These are phyloP conservation scores for Dysidea cf. avara DNA, from an alignment of 37 sponge, comb jelly and placozoan species.

Conservation along the genomic window DNA sequence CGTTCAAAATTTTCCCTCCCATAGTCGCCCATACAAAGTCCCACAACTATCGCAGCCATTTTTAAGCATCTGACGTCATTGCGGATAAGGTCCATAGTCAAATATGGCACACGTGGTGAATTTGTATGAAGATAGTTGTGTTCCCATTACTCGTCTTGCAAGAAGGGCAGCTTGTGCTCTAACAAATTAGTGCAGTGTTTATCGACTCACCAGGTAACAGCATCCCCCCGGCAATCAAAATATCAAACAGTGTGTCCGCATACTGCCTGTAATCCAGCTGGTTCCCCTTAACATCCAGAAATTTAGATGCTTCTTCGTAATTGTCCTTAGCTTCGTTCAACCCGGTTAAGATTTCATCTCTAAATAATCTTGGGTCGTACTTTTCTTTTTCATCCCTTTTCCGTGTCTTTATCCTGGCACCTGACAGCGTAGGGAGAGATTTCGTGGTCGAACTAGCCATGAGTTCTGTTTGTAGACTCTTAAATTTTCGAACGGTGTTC, in stretches of 20 bases:
- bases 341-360: conserved; percentile 79
- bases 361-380: conserved; percentile 79
- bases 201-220: conserved; percentile 79
- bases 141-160: no score
- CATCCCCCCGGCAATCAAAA: conserved; percentile 91
- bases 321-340: conserved; percentile 69
- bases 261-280: conserved; percentile 82
- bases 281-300: conserved; percentile 57
- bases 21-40: no score
- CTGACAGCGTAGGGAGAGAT: conserved; percentile 79
- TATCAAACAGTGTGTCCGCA: conserved; percentile 83
- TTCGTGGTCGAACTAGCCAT: conserved; percentile 21
- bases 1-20: no score
- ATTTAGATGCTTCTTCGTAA: conserved; percentile 60
- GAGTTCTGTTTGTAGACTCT: no score
- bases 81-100: no score
- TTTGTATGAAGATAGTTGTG: no score
- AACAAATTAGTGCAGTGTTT: no score
- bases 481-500: no score
- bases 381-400: conserved; percentile 94
- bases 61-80: no score
- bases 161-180: no score
- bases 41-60: no score
- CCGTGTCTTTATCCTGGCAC: conserved; percentile 76
- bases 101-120: no score